Evolutionary conservation across 2,113 vertebrate species (phyloP).

Genomic region (Trichomycterus rosablanca): DNA sequence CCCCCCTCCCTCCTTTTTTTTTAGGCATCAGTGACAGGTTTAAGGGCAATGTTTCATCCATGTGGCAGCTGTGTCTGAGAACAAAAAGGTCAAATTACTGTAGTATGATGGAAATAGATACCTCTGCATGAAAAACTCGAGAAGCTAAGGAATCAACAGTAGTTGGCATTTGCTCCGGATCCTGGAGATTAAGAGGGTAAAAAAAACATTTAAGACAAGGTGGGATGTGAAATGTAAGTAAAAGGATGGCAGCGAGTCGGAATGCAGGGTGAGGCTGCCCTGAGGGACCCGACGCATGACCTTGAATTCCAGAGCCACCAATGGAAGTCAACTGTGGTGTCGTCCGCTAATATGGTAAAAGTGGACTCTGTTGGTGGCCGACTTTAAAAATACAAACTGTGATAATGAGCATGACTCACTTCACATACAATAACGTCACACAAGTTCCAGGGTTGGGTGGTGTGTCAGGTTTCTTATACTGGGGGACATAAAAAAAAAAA

Average conservation of each 20-base stretch:
- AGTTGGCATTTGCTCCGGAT: conserved; percentile 1
- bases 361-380: conserved; percentile 8
- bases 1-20: conserved; percentile 31
- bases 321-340: conserved; percentile 9
- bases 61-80: conserved; percentile 33
- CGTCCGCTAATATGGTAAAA: not conserved
- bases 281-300: conserved; percentile 34
- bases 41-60: conserved; percentile 34
- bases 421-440: too few species aligned
- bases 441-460: too few species aligned
- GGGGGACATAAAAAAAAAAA: too few species aligned
- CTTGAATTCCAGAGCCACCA: conserved; percentile 18
- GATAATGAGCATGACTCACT: too few species aligned
- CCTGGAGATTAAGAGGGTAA: not conserved
- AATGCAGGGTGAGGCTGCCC: conserved; percentile 45
- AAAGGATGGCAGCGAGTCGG: conserved; percentile 3
- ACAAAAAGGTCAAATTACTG: conserved; percentile 14
- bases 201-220: not conserved
- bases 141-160: not conserved
- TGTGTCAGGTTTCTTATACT: too few species aligned
- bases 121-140: not conserved
- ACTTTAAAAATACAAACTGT: too few species aligned
- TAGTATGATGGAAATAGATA: conserved; percentile 8
- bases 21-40: conserved; percentile 20
- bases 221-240: not conserved